Evolutionary conservation across 2,797 vertebrate genomes (phyloP).

Genomic region (Malurus splendens): DNA sequence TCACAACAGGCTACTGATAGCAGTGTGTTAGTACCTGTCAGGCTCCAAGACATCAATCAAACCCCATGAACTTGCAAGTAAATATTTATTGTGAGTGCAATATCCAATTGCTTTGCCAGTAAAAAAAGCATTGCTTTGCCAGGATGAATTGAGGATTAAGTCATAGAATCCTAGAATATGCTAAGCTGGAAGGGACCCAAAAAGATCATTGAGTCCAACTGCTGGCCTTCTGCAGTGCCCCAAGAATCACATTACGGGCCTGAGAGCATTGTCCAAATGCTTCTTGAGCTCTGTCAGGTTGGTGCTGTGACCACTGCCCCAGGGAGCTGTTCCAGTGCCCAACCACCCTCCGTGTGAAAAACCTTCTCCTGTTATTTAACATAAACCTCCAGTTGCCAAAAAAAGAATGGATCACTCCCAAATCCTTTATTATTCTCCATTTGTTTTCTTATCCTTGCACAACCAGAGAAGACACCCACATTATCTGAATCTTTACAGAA

Average conservation of each 20-base stretch:
- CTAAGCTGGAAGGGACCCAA: background rate
- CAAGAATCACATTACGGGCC: background rate
- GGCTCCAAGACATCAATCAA: background rate
- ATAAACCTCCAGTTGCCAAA: background rate
- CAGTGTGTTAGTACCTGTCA: background rate
- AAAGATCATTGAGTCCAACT: background rate
- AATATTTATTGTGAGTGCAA: background rate
- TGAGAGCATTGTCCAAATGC: background rate
- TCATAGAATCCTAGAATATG: background rate
- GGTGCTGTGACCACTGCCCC: background rate
- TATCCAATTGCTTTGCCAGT: background rate
- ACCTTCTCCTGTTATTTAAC: background rate
- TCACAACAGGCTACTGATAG: background rate
- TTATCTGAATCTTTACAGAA: background rate
- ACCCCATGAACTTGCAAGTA: background rate
- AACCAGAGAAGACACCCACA: background rate
- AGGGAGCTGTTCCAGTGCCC: background rate
- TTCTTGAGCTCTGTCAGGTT: background rate
- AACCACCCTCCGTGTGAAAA: background rate
- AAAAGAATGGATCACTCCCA: accelerated
- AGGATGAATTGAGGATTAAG: background rate
- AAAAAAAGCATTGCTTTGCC: background rate
- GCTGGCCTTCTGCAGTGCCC: background rate
- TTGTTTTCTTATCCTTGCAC: background rate
- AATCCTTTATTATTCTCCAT: accelerated